Evolutionary conservation across 2,113 vertebrate species (phyloP), one percentile per base, ranked within the genome.

Genomic region (Gopherus flavomarginatus): DNA sequence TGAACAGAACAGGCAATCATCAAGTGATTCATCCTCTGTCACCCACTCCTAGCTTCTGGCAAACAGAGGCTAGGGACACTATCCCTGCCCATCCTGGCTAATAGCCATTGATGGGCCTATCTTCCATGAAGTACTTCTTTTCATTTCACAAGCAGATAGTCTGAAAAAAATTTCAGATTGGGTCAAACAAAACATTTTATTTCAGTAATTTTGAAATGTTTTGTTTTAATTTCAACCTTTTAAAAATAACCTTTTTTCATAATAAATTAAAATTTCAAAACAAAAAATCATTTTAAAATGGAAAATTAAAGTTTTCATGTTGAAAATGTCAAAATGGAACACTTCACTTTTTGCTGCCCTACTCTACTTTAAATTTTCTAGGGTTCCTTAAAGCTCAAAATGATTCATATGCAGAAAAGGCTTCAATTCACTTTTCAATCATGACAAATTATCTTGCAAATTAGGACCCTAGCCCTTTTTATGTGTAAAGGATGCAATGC

Each of bases 281-380:
- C 8, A 69, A 16, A 31, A 65, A 57, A 26, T 59, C 11, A 69
- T 69, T n/a, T 65, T 69, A 19, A n/a, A 69, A 69, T 69, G 17
- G 65, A 69, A 69, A 69, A 69, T n/a, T n/a, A 21, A 69, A 69
- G 65, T 69, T 69, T n/a, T n/a, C 65, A 69, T 21, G 17, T 69
- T 9, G 35, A 69, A 69, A n/a, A n/a, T 69, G 65, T 69, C 35
- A 69, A 8, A 69, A n/a, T 69, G 65, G 35, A 69, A 69, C 31
- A n/a, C 6, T 69, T 69, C 8, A 69, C n/a, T 97, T 91, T 86
- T 77, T 96, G 72, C 94, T 85, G 57, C 86, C 92, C 81, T 90
- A 81, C 57, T 65, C 85, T 94, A 88, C 86, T 91, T 93, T 92
- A 84, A 92, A 78, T 77, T 72, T 6, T 83, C 42, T 52, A 82